Evolutionary conservation across 2,888 invertebrate species (phyloP).

Genomic region (Aporophyla nigra): DNA sequence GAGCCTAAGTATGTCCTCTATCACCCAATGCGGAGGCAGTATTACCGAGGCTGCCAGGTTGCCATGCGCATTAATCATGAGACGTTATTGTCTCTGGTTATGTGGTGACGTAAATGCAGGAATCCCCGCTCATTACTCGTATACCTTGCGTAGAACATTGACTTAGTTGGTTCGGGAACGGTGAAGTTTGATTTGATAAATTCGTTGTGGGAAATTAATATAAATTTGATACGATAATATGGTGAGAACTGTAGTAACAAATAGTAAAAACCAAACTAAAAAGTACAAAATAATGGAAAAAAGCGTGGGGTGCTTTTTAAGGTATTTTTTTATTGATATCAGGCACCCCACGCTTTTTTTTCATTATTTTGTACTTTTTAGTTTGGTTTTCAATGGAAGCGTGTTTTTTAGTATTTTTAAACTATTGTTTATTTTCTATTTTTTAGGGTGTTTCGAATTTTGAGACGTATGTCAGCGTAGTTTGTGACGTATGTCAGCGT

Average conservation of each 20-base stretch:
- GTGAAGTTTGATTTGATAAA: slow-evolving; percentile 26
- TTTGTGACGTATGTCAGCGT: too few relatives aligned
- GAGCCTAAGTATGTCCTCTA: slow-evolving; percentile 61
- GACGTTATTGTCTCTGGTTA: slow-evolving; percentile 55
- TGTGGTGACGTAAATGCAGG: slow-evolving; percentile 48
- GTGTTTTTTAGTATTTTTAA: too few relatives aligned
- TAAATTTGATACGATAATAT: background rate
- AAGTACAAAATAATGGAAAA: too few relatives aligned
- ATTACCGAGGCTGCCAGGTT: slow-evolving; percentile 49
- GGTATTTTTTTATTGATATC: too few relatives aligned
- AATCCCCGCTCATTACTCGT: slow-evolving; percentile 51
- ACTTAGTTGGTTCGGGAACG: slow-evolving; percentile 9
- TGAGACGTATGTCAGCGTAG: too few relatives aligned
- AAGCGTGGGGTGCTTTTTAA: too few relatives aligned
- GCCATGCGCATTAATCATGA: slow-evolving; percentile 66
- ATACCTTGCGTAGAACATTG: slow-evolving; percentile 29
- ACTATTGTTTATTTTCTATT: too few relatives aligned
- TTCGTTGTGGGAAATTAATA: background rate
- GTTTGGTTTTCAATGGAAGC: too few relatives aligned
- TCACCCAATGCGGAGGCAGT: slow-evolving; percentile 21
- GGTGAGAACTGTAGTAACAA: background rate
- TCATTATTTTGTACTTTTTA: too few relatives aligned
- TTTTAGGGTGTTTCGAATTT: too few relatives aligned
- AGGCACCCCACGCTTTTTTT: too few relatives aligned
- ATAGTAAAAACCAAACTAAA: too few relatives aligned